Evolutionary conservation across 1,140 invertebrate species (phyloP).

Genomic region (Phymastichus coffea): DNA sequence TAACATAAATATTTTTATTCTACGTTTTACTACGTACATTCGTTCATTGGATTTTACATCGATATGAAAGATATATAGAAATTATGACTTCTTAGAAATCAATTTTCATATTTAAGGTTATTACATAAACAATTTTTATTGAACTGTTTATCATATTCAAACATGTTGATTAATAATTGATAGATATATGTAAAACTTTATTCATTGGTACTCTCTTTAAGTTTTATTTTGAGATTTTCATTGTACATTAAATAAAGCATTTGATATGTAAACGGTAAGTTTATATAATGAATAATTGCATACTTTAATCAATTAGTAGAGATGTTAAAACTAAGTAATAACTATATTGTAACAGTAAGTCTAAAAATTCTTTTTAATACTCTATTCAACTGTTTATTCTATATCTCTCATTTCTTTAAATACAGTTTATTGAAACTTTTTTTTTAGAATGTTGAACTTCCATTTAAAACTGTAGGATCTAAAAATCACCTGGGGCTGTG

Average conservation of each 20-base stretch:
- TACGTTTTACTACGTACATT: too few species aligned
- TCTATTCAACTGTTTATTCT: slow-evolving; percentile 12
- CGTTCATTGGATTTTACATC: too few species aligned
- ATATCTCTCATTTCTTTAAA: slow-evolving; percentile 25
- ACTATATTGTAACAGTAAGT: slow-evolving; percentile 26
- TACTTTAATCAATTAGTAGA: slow-evolving; percentile 10
- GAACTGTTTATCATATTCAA: background rate
- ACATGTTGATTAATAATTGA: too few species aligned
- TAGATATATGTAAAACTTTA: too few species aligned
- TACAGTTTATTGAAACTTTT: slow-evolving; percentile 13
- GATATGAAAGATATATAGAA: too few species aligned
- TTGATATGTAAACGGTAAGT: slow-evolving; percentile 26
- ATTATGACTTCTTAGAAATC: slow-evolving; percentile 4
- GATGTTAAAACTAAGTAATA: slow-evolving; percentile 6
- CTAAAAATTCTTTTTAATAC: slow-evolving; percentile 14
- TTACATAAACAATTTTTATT: background rate
- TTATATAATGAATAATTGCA: slow-evolving; percentile 17
- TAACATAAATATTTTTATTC: too few species aligned
- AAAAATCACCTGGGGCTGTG: too few species aligned
- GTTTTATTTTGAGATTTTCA: too few species aligned
- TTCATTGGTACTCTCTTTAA: too few species aligned
- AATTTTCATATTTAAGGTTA: slow-evolving; percentile 8
- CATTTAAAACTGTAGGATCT: slow-evolving; percentile 15
- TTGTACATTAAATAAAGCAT: too few species aligned
- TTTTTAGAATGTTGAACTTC: slow-evolving; percentile 23